Percentiles rank a stretch among this genome's conserved stretches.
These are phyloP conservation scores for Hyperoplus lanceolatus DNA, from an alignment of 2,797 vertebrate species.

Conservation along the genomic window DNA sequence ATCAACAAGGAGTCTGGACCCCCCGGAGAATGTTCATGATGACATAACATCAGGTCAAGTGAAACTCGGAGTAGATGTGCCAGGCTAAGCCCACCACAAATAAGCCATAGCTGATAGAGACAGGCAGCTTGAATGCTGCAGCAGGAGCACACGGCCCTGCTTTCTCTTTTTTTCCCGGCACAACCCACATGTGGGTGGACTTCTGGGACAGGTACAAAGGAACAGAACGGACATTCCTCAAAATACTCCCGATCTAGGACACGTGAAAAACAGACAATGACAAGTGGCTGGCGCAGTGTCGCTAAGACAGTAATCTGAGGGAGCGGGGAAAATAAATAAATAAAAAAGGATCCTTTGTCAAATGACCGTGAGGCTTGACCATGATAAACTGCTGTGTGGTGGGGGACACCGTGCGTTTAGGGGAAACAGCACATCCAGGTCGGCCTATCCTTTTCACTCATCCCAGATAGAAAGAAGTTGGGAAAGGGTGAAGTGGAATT, in stretches of 20 bases:
- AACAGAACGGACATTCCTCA: conserved; percentile 80
- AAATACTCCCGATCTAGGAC: conserved; percentile 82
- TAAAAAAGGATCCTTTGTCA: conserved; percentile 69
- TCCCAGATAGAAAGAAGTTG: conserved; percentile 79
- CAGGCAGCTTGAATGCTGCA: conserved; percentile 40
- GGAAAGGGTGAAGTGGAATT: conserved; percentile 51
- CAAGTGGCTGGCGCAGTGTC: conserved; percentile 75
- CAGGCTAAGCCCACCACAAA: conserved; percentile 66
- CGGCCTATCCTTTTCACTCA: conserved; percentile 64
- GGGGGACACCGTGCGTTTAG: conserved; percentile 34
- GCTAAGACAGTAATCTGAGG: conserved; percentile 75
- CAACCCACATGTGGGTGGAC: conserved; percentile 67
- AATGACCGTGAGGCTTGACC: conserved; percentile 65
- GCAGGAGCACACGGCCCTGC: conserved; percentile 34
- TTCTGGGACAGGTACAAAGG: conserved; percentile 74
- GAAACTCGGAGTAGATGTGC: conserved; percentile 69
- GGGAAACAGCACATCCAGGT: conserved; percentile 33
- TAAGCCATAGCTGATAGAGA: conserved; percentile 60
- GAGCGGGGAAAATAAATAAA: conserved; percentile 48
- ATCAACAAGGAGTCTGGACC: conserved; percentile 72
- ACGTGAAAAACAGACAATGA: conserved; percentile 79
- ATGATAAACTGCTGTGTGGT: conserved; percentile 60
- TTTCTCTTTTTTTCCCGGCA: conserved; percentile 46
- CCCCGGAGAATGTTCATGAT: conserved; percentile 71
- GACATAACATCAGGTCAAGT: conserved; percentile 79